Percentiles rank a stretch among this genome's conserved stretches.
Conservation (phyloP, 2,113 vertebrate species). For the Aepyceros melampus region DNA sequence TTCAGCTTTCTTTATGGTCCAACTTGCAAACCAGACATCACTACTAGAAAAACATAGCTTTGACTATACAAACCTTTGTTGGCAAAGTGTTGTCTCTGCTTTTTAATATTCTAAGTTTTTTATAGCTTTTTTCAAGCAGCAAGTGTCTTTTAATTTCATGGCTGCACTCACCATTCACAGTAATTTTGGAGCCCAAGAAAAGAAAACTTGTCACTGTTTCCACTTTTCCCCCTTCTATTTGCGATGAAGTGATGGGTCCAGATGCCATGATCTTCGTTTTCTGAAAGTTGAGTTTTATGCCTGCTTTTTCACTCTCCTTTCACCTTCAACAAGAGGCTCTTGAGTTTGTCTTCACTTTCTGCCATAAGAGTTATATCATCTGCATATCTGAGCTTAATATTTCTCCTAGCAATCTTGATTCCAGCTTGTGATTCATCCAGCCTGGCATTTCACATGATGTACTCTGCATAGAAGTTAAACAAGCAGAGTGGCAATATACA, state of each 20-base stretch:
- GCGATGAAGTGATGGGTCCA: not conserved
- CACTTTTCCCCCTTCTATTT: not conserved
- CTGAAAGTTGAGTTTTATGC: not conserved
- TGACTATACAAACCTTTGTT: not conserved
- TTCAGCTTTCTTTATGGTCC: not conserved
- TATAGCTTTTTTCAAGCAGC: not conserved
- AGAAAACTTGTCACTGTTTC: not conserved
- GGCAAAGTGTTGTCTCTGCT: not conserved
- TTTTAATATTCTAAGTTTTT: not conserved
- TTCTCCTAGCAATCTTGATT: not conserved
- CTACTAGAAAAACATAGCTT: not conserved
- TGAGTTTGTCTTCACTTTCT: not conserved
- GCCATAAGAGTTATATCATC: not conserved
- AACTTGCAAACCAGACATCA: not conserved
- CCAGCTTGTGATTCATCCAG: not conserved
- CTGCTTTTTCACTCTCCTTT: not conserved
- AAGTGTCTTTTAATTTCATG: not conserved
- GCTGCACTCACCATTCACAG: not conserved
- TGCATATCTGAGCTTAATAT: not conserved
- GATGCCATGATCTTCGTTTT: not conserved
- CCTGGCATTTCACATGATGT: not conserved
- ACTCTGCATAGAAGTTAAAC: not conserved
- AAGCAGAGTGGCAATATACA: not conserved
- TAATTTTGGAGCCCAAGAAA: not conserved
- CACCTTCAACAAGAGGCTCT: not conserved